phyloP scores from a whole-genome alignment of 2,797 vertebrate species.

The Esox lucius region DNA sequence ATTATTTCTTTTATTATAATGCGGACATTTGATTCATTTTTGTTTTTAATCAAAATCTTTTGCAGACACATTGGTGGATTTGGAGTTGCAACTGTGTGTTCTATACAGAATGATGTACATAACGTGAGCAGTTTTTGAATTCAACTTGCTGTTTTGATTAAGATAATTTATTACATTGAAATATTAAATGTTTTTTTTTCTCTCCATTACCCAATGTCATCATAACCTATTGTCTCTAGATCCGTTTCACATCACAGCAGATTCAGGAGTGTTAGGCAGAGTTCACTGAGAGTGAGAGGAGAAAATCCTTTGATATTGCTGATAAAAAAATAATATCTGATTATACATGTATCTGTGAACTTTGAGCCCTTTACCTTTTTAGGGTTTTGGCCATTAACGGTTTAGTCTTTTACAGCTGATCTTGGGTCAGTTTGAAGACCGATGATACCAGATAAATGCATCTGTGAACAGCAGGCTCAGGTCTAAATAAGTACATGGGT shows the following conservation, averaged over 20 bases:
- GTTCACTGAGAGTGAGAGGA: too few species aligned
- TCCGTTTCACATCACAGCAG: too few species aligned
- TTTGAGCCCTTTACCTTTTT: constrained; percentile 20
- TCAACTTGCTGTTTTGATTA: constrained; percentile 50
- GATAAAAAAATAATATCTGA: constrained; percentile 10
- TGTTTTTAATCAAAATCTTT: constrained; percentile 12
- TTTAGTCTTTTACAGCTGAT: constrained; percentile 24
- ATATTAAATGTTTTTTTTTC: constrained; percentile 20
- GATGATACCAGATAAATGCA: not conserved
- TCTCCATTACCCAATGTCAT: too few species aligned
- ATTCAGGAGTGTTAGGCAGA: too few species aligned
- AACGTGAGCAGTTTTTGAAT: constrained; percentile 29
- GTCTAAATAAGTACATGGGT: constrained; percentile 18
- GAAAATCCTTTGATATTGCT: constrained; percentile 34
- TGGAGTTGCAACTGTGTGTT: constrained; percentile 67
- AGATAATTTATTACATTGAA: constrained; percentile 61
- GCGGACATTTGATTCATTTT: not conserved
- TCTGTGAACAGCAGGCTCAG: constrained; percentile 15
- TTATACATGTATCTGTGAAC: too few species aligned
- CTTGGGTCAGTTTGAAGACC: constrained; percentile 6
- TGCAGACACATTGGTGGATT: constrained; percentile 50
- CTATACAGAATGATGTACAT: constrained; percentile 42
- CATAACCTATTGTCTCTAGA: too few species aligned
- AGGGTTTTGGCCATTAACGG: constrained; percentile 11
- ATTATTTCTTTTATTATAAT: too few species aligned